A percentile compares a stretch with the other conserved stretches of the same genome.
phyloP scores from a whole-genome alignment of 1,140 invertebrate species.

The Caerostris extrusa region DNA sequence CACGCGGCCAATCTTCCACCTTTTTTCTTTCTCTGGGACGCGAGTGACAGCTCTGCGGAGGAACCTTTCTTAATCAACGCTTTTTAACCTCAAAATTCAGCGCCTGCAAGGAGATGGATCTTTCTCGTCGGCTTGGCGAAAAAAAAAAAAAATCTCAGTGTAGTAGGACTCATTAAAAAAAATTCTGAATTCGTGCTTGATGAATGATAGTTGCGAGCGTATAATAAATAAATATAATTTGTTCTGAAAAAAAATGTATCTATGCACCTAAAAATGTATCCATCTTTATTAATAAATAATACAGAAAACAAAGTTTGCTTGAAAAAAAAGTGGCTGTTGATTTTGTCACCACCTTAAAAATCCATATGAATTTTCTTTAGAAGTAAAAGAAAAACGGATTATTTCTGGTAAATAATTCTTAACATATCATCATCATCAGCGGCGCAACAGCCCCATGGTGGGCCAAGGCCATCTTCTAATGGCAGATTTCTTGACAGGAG shows the following conservation, averaged over 20 bases:
- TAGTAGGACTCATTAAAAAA: slow-evolving; percentile 12
- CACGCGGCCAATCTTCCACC: slow-evolving; percentile 33
- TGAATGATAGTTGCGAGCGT: not conserved
- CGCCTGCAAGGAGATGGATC: not conserved
- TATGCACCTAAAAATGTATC: not conserved
- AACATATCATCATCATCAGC: too few species aligned
- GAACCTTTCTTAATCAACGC: slow-evolving; percentile 65
- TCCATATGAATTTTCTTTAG: too few species aligned
- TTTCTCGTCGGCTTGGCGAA: not conserved
- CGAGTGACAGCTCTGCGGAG: slow-evolving; percentile 25
- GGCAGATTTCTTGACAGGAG: too few species aligned
- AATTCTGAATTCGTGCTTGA: not conserved
- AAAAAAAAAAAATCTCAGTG: not conserved
- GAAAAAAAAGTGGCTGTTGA: too few species aligned
- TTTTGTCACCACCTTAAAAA: too few species aligned
- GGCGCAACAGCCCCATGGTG: too few species aligned
- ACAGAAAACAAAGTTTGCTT: too few species aligned
- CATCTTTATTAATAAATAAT: too few species aligned
- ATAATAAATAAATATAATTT: not conserved
- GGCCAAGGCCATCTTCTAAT: too few species aligned
- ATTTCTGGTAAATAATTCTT: too few species aligned
- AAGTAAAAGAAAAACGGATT: too few species aligned
- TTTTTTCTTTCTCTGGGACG: not conserved
- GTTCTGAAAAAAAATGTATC: not conserved
- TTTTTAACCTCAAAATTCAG: slow-evolving; percentile 54